phyloP scores from a whole-genome alignment of 2,797 vertebrate genomes.

The Nyctalus aviator region DNA sequence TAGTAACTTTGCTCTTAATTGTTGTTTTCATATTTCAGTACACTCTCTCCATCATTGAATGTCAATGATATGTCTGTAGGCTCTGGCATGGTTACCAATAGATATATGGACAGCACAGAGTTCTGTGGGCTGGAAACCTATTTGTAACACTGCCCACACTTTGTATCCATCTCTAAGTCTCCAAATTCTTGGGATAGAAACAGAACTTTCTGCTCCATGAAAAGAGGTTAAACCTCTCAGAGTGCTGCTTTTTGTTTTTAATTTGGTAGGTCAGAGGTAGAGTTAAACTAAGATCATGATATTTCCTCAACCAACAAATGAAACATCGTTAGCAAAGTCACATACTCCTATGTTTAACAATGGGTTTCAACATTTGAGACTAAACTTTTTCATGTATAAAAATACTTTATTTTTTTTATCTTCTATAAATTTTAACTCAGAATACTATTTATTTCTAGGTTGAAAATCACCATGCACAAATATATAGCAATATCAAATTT shows the following conservation, averaged over 20 bases:
- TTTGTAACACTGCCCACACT: background rate
- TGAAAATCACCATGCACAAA: too few relatives aligned
- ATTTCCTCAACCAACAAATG: too few relatives aligned
- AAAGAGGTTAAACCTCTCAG: background rate
- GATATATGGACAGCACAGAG: fast-evolving
- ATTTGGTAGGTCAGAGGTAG: background rate
- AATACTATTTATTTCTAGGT: too few relatives aligned
- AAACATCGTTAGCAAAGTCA: too few relatives aligned
- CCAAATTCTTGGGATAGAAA: background rate
- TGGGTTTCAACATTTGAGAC: too few relatives aligned
- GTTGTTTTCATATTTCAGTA: background rate
- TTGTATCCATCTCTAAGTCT: background rate
- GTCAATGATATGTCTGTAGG: background rate
- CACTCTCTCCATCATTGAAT: background rate
- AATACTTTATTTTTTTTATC: too few relatives aligned
- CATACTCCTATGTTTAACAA: too few relatives aligned
- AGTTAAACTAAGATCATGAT: background rate
- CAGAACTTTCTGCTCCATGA: background rate
- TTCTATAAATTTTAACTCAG: too few relatives aligned
- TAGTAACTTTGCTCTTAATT: background rate
- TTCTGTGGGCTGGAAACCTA: background rate
- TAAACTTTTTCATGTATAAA: too few relatives aligned
- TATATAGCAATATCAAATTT: too few relatives aligned
- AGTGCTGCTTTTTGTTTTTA: background rate
- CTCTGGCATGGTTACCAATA: background rate